Evolutionary conservation across 2,113 vertebrate genomes (phyloP).

Genomic region (Takifugu bimaculatus): DNA sequence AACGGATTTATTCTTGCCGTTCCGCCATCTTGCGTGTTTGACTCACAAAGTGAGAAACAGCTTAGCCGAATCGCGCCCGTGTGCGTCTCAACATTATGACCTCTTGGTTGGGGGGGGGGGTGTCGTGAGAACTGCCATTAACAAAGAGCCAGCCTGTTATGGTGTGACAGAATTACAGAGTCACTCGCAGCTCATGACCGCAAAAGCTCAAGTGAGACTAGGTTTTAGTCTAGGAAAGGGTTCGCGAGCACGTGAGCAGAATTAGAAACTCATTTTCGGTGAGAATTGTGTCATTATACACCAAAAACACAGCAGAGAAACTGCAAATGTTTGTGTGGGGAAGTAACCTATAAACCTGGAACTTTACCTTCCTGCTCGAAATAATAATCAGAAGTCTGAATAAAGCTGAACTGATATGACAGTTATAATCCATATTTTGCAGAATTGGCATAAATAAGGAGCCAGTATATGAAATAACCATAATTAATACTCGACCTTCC

Average conservation of each 20-base stretch:
- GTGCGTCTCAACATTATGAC: constrained; percentile 55
- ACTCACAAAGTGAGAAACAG: constrained; percentile 24
- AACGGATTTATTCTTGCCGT: neutral
- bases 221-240: constrained; percentile 3
- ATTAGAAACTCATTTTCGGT: neutral
- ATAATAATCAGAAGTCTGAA: constrained; percentile 1
- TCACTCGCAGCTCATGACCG: constrained; percentile 45
- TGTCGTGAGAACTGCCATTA: constrained; percentile 61
- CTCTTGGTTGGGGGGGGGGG: constrained; percentile 32
- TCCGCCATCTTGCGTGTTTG: neutral
- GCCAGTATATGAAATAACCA: constrained; percentile 51
- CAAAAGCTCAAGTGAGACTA: constrained; percentile 36
- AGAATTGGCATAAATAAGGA: constrained; percentile 47
- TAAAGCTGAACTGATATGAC: constrained; percentile 26
- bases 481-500: constrained; percentile 55
- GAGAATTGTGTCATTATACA: neutral
- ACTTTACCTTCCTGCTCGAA: neutral
- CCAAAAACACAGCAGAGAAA: neutral
- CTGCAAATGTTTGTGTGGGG: neutral
- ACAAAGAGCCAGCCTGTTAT: constrained; percentile 58
- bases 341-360: constrained; percentile 8
- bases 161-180: constrained; percentile 69
- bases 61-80: constrained; percentile 38
- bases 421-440: constrained; percentile 52
- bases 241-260: too few relatives aligned